Evolutionary conservation across 2,888 invertebrate species (phyloP), one percentile per base, ranked within the genome.

Genomic region (Margaritifera margaritifera): DNA sequence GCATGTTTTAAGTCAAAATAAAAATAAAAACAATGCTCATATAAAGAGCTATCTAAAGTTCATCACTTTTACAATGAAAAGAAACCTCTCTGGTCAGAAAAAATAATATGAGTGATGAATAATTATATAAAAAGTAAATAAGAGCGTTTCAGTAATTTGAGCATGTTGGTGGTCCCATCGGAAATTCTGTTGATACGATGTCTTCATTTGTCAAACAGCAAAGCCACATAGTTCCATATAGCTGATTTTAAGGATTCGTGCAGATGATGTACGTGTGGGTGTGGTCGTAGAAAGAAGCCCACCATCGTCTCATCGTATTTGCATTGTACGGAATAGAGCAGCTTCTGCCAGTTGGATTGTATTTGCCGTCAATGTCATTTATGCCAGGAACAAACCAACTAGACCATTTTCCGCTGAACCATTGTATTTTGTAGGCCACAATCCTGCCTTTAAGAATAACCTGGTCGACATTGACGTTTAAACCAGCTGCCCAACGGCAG

Each of bases 241-340:
- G 4, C 31, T 31, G 31, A 31, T 31, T 6, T 31, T 31, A 31
- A 6, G 31, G 6, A 31, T 31, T 31, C 31, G 31, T 54, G 62
- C 71, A 74, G 53, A 74, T 58, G 42, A 74, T 74, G 56, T 56
- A 71, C 31, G 59, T 68, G 58, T 74, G 74, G 1, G 51, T 67
- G 54, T 74, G 74, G 27, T 74, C 74, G 50, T 69, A 69, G 62
- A 74, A 74, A 11, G 52, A 62, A 6, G 63, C 58, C 68, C 68
- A 71, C 63, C 52, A 51, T 25, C 74, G 50, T 55, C 68, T 57
- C 57, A 74, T 51, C 11, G 66, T 50, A 19, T 71, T 71, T 50
- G 22, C 52, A 6, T 31, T 52, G 27, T 57, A 63, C 1, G 58
- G 61, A 18, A 64, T 50, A 2, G 42, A 22, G 15, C 54, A 58